Evolutionary conservation across 2,888 invertebrate genomes (phyloP).

Genomic region (Girardia tigrina): DNA sequence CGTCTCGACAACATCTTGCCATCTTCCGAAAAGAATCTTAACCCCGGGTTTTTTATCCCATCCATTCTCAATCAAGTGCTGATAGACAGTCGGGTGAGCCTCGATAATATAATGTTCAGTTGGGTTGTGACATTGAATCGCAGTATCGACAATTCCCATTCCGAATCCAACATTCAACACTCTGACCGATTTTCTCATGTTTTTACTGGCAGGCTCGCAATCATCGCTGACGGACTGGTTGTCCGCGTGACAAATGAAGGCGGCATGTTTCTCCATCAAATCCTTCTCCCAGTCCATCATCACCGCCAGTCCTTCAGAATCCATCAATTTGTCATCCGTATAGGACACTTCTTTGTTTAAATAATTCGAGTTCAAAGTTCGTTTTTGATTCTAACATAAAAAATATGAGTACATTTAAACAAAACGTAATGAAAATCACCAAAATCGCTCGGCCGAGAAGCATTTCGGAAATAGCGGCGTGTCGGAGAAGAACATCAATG

Average conservation of each 20-base stretch:
- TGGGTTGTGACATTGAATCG: constrained; percentile 30
- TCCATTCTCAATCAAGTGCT: constrained; percentile 24
- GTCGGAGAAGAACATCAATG: constrained; percentile 32
- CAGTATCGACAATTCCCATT: constrained; percentile 36
- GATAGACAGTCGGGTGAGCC: constrained; percentile 34
- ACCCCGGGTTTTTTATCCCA: constrained; percentile 36
- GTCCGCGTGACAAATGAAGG: constrained; percentile 31
- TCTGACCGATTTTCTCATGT: background rate
- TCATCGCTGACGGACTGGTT: background rate
- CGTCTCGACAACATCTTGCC: constrained; percentile 33
- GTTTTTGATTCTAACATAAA: background rate
- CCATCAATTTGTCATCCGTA: constrained; percentile 21
- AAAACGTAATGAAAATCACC: background rate
- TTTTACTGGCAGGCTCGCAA: background rate
- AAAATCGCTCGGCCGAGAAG: constrained; percentile 28
- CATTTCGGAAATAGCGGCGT: constrained; percentile 34
- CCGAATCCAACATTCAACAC: constrained; percentile 37
- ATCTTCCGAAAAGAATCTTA: constrained; percentile 28
- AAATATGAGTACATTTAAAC: background rate
- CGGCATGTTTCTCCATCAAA: constrained; percentile 35
- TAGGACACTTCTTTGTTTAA: background rate
- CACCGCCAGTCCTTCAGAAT: constrained; percentile 32
- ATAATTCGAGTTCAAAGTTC: constrained; percentile 21
- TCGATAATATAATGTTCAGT: constrained; percentile 34
- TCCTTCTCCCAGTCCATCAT: constrained; percentile 37